phyloP scores from a whole-genome alignment of 2,113 vertebrate genomes.

The Platycercus adscitus region DNA sequence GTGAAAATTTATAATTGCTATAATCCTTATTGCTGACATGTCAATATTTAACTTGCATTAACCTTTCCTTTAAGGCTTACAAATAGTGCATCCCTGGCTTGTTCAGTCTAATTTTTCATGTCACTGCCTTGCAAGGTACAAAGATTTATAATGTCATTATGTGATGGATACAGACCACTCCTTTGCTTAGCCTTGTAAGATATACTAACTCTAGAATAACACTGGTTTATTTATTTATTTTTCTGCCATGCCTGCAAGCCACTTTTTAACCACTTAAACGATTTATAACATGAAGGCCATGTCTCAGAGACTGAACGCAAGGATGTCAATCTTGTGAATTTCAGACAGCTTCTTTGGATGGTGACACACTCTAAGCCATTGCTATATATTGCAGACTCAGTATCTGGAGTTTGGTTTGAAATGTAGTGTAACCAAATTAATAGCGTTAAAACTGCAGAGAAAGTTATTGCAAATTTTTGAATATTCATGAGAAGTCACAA shows the following conservation, averaged over 20 bases:
- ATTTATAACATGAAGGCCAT: not conserved
- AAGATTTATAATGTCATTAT: conserved; percentile 76
- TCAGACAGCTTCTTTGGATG: not conserved
- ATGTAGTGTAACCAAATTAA: not conserved
- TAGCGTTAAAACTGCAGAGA: not conserved
- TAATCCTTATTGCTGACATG: conserved; percentile 80
- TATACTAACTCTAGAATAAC: conserved; percentile 40
- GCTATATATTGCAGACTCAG: not conserved
- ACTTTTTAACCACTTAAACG: conserved; percentile 1
- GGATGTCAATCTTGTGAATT: not conserved
- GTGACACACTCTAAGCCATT: not conserved
- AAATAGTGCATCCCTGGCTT: conserved; percentile 72
- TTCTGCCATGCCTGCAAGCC: not conserved
- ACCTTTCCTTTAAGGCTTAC: conserved; percentile 81
- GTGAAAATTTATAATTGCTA: conserved; percentile 78
- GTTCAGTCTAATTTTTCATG: conserved; percentile 79
- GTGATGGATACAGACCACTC: conserved; percentile 69
- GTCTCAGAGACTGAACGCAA: not conserved
- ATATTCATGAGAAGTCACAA: not conserved
- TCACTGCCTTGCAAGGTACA: conserved; percentile 70
- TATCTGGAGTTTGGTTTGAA: conserved; percentile 1
- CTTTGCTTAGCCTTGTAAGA: conserved; percentile 61
- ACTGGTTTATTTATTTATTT: conserved; percentile 58
- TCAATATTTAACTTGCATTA: conserved; percentile 85
- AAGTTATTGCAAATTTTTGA: not conserved